Conservation (phyloP, 2,113 vertebrate genomes). For the Podilymbus podiceps region DNA sequence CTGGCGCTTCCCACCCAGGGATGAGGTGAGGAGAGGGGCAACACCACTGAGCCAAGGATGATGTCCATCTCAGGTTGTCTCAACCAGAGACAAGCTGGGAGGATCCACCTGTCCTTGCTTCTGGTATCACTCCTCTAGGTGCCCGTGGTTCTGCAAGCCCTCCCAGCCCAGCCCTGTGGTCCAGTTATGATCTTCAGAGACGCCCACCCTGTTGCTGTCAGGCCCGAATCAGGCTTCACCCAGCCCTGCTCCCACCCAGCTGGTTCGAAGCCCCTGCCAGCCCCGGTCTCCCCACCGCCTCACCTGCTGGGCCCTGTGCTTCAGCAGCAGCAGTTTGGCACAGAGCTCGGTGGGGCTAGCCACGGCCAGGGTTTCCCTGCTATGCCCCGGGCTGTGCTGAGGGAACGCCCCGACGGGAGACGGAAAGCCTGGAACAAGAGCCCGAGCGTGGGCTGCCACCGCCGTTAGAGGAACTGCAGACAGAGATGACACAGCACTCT, state of each 20-base stretch:
- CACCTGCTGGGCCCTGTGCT: conserved; percentile 79
- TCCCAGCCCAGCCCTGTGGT: not conserved
- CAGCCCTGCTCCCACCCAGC: not conserved
- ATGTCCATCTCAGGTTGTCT: too few relatives aligned
- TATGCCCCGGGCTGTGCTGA: not conserved
- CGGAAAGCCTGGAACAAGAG: conserved; percentile 22
- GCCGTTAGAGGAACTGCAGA: not conserved
- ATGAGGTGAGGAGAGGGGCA: not conserved
- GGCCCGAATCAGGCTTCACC: not conserved
- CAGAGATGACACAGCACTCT: not conserved
- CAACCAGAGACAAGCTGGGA: not conserved
- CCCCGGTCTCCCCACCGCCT: rapidly evolving
- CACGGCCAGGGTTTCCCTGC: not conserved
- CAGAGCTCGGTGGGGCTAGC: conserved; percentile 48
- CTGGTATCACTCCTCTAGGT: not conserved
- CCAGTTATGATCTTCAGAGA: not conserved
- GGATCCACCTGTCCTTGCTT: not conserved
- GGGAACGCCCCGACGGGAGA: not conserved
- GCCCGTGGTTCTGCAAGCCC: not conserved
- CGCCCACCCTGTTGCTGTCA: too few relatives aligned
- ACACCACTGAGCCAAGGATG: rapidly evolving
- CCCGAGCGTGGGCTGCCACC: too few relatives aligned
- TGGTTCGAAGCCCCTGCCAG: not conserved
- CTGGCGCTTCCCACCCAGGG: not conserved
- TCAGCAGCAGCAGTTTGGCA: conserved; percentile 77